Percentiles rank a stretch among this genome's conserved stretches.
These are phyloP conservation scores for Chamaetylas fuelleborni DNA, from an alignment of 2,113 vertebrate genomes.

Conservation along the genomic window DNA sequence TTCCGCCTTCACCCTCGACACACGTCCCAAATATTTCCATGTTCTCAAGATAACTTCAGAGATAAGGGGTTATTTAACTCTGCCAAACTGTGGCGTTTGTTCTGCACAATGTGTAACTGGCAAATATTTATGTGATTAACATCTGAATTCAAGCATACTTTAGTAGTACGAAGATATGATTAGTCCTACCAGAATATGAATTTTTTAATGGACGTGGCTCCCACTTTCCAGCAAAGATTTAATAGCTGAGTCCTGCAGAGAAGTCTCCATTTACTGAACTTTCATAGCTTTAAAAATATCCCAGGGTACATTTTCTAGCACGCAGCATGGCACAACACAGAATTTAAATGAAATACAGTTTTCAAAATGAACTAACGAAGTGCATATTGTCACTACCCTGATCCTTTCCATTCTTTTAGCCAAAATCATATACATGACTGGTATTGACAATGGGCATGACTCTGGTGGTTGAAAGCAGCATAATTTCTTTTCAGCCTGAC, in stretches of 20 bases:
- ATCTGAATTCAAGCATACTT: constrained; percentile 53
- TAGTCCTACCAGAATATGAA: constrained; percentile 42
- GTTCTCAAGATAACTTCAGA: constrained; percentile 38
- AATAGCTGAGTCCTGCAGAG: constrained; percentile 64
- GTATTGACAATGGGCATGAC: not conserved
- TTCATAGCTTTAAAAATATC: constrained; percentile 45
- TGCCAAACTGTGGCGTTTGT: not conserved
- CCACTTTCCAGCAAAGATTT: constrained; percentile 42
- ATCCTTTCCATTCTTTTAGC: not conserved
- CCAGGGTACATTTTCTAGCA: constrained; percentile 37
- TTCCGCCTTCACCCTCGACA: not conserved
- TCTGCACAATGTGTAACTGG: not conserved
- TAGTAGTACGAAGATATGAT: constrained; percentile 38
- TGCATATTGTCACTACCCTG: not conserved
- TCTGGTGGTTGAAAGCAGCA: not conserved
- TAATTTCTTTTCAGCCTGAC: not conserved
- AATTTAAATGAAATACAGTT: constrained; percentile 40
- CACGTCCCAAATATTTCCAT: constrained; percentile 30
- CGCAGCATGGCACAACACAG: not conserved
- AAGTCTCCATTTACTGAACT: constrained; percentile 61
- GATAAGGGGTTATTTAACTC: constrained; percentile 29
- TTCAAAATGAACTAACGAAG: not conserved
- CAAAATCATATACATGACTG: not conserved
- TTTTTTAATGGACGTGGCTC: constrained; percentile 52
- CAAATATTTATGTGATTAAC: constrained; percentile 55